Base-by-base conservation (phyloP, 1,140 invertebrate genomes). In the Temnothorax longispinosus region DNA sequence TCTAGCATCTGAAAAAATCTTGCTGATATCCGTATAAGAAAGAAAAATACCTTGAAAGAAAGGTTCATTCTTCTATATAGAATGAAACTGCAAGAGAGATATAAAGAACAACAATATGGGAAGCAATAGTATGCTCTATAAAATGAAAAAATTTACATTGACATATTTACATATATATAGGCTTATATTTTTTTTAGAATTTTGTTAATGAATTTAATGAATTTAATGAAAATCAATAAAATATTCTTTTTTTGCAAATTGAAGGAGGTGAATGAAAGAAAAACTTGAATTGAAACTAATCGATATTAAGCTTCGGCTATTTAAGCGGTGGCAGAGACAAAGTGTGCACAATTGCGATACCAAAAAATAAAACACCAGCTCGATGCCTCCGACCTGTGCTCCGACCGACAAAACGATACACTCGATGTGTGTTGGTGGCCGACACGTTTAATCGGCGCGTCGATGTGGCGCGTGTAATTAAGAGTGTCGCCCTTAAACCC, bases 341-440 rank as follows among this genome's bases (percentile, higher is more conserved):
- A 58, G 32, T 38, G 54, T 38, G 41, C 18, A 74, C 27, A 15
- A 82, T 82, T 60, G 18, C 8, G 1, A 18, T 38, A 47, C 21
- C 52, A 18, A 84, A 11, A 64, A 75, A 74, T 75, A 60, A 84
- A 84, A 62, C 44, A 21, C 44, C 32, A 21, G 27, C 11, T 71
- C 64, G 38, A n/a, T 81, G 27, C 13, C 18, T 58, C 58, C 65
- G 60, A 81, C 2, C 7, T 72, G 27, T 27, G 41, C 44, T n/a
- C 38, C 41, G 18, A 82, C 41, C 80, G 54, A 54, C 41, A 21
- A 50, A 74, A 60, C 65, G 21, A 35, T 27, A 44, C 13, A 72
- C 18, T 47, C 54, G 4, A 50, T 47, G 11, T 8, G 21, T 47
- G 35, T 27, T 47, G 27, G 60, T 38, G 18, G 11, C 56, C 35